Percentiles rank a stretch among this genome's conserved stretches.
phyloP scores from a whole-genome alignment of 2,888 invertebrate species.

The Brachylomia viminalis region DNA sequence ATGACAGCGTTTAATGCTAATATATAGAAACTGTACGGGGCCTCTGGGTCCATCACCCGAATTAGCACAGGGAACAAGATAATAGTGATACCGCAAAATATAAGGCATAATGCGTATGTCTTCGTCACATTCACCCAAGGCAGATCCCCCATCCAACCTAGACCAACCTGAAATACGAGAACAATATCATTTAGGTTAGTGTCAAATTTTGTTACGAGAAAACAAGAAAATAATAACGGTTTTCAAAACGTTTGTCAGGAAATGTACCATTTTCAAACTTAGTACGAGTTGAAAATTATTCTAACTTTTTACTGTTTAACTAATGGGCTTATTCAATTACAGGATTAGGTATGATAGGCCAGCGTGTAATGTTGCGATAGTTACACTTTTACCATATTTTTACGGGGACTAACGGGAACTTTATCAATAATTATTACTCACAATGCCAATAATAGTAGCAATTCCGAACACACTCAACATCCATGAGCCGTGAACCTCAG shows the following conservation, averaged over 20 bases:
- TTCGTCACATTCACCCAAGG: conserved; percentile 96
- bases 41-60: conserved; percentile 76
- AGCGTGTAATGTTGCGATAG: neutral
- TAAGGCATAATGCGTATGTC: conserved; percentile 95
- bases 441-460: conserved; percentile 97
- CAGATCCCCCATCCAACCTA: conserved; percentile 97
- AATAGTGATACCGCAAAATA: conserved; percentile 92
- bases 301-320: neutral
- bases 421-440: conserved; percentile 81
- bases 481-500: conserved; percentile 93
- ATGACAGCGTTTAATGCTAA: conserved; percentile 90
- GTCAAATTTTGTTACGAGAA: neutral
- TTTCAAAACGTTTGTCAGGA: neutral
- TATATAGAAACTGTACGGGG: conserved; percentile 86
- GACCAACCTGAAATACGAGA: conserved; percentile 90
- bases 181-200: neutral
- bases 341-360: neutral
- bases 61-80: conserved; percentile 91
- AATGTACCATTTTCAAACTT: neutral
- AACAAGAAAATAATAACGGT: neutral
- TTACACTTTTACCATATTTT: neutral
- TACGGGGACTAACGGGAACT: neutral
- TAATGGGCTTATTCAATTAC: neutral
- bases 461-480: conserved; percentile 96
- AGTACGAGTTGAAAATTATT: neutral